These are phyloP conservation scores for Trissoscelio sp. DNA, from an alignment of 2,888 invertebrate species.

Conservation along the genomic window DNA sequence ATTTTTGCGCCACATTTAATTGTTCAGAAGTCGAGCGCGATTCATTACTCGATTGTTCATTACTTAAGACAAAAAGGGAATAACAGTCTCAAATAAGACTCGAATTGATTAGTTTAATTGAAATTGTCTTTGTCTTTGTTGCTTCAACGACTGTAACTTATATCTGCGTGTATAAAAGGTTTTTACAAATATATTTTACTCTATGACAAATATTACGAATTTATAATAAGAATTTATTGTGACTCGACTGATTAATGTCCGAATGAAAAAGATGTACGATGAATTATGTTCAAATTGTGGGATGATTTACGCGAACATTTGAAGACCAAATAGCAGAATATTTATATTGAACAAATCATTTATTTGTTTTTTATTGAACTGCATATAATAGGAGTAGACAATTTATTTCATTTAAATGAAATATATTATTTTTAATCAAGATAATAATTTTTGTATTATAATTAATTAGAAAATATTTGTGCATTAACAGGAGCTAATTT, in stretches of 20 bases:
- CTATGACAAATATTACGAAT: conserved; percentile 23
- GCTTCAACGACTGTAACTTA: conserved; percentile 17
- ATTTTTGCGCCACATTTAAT: not conserved
- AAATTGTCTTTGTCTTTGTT: conserved; percentile 1
- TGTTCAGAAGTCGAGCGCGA: not conserved
- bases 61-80: too few species aligned
- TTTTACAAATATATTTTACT: conserved; percentile 34
- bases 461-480: too few species aligned
- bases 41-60: too few species aligned
- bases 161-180: conserved; percentile 22
- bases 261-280: not conserved
- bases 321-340: conserved; percentile 1
- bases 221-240: conserved; percentile 40
- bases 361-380: too few species aligned
- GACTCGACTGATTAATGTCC: conserved; percentile 24
- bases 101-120: conserved; percentile 13
- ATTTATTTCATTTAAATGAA: too few species aligned
- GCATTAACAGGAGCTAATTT: too few species aligned
- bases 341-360: too few species aligned
- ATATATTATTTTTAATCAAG: too few species aligned
- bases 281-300: conserved; percentile 16
- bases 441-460: too few species aligned
- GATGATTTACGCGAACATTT: too few species aligned
- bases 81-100: conserved; percentile 1
- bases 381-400: too few species aligned